Evolutionary conservation across 2,888 invertebrate species (phyloP).

Genomic region (Rhynchonema sp.): DNA sequence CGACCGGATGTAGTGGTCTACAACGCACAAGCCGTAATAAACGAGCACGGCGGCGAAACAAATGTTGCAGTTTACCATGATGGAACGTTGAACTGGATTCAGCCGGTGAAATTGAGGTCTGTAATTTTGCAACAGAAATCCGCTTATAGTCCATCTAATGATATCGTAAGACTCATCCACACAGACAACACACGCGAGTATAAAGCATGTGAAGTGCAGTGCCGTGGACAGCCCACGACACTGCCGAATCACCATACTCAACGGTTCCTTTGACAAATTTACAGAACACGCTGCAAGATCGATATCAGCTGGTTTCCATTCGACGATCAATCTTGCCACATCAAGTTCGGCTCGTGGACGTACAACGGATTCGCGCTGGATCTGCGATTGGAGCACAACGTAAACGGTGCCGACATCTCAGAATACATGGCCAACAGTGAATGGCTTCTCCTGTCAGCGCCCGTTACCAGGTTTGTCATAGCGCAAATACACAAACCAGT

Average conservation of each 20-base stretch:
- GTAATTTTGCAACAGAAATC: too few relatives aligned
- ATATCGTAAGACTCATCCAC: too few relatives aligned
- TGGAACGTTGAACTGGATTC: slow-evolving; percentile 14
- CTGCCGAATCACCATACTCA: too few relatives aligned
- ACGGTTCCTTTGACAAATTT: too few relatives aligned
- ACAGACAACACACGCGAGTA: too few relatives aligned
- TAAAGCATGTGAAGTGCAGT: too few relatives aligned
- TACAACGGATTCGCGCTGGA: slow-evolving; percentile 46
- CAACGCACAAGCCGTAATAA: slow-evolving; percentile 43
- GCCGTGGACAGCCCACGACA: too few relatives aligned
- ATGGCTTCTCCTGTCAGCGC: slow-evolving; percentile 13
- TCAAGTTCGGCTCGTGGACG: slow-evolving; percentile 82
- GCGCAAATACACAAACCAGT: too few relatives aligned
- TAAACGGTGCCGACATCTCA: slow-evolving; percentile 14
- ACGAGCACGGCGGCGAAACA: slow-evolving; percentile 12
- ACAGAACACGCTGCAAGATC: slow-evolving; percentile 7
- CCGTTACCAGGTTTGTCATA: neutral
- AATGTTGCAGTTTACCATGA: neutral
- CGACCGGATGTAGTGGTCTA: slow-evolving; percentile 97
- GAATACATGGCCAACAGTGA: slow-evolving; percentile 21
- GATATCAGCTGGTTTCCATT: slow-evolving; percentile 93
- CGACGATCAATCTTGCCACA: slow-evolving; percentile 53
- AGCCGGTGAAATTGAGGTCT: slow-evolving; percentile 10
- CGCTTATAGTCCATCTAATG: too few relatives aligned
- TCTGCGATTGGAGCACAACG: neutral